Conservation (phyloP, 2,888 invertebrate species). For the Chouioia cunea region DNA sequence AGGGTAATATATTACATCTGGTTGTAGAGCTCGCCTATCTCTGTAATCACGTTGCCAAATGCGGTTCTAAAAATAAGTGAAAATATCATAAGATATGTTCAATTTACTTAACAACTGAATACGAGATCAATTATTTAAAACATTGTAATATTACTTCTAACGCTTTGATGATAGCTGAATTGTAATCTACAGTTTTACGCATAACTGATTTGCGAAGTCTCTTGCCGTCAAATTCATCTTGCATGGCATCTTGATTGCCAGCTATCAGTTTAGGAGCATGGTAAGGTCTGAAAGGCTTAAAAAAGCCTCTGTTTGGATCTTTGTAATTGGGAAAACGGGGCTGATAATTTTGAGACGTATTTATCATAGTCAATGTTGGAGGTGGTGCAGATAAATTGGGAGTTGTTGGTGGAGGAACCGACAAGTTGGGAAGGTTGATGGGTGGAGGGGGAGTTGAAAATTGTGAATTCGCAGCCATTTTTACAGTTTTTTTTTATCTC, state of each 20-base stretch:
- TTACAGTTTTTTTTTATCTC: constrained; percentile 20
- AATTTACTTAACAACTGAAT: constrained; percentile 15
- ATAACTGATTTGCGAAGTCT: constrained; percentile 95
- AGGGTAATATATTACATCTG: constrained; percentile 95
- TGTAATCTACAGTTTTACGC: constrained; percentile 98
- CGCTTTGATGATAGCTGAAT: constrained; percentile 92
- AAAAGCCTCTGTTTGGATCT: constrained; percentile 66
- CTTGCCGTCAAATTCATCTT: constrained; percentile 96
- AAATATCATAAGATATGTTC: constrained; percentile 24
- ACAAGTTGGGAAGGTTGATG: constrained; percentile 69
- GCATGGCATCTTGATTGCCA: constrained; percentile 66
- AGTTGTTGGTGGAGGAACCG: constrained; percentile 62
- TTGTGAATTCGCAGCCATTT: constrained; percentile 63
- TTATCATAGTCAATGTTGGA: constrained; percentile 65
- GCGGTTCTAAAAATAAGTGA: constrained; percentile 75
- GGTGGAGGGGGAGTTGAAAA: constrained; percentile 61
- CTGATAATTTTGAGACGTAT: constrained; percentile 62
- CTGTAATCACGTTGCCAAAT: constrained; percentile 95
- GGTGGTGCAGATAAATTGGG: constrained; percentile 67
- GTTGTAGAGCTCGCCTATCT: constrained; percentile 90
- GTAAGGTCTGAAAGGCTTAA: constrained; percentile 70
- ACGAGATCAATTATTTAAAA: constrained; percentile 4
- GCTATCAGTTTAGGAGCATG: constrained; percentile 66
- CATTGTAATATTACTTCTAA: constrained; percentile 78
- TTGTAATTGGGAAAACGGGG: constrained; percentile 62